Conservation (phyloP, 2,888 invertebrate species). For the Eremobia ochroleuca region DNA sequence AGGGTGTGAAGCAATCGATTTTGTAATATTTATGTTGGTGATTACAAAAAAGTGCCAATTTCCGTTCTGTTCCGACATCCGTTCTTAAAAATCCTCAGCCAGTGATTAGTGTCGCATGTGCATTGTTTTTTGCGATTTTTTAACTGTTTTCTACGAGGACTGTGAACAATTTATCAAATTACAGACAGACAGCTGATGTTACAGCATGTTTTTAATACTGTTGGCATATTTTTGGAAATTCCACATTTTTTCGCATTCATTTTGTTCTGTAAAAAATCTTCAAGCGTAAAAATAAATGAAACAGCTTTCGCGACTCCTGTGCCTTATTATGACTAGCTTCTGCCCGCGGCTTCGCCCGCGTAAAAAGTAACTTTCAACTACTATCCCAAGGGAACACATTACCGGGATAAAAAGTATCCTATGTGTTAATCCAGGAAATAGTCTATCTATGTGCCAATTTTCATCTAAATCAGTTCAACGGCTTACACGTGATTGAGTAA, state of each 20-base stretch:
- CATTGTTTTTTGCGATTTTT: slow-evolving; percentile 84
- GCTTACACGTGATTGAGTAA: no score
- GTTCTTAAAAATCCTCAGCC: slow-evolving; percentile 88
- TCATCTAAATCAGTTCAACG: no score
- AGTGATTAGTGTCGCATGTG: slow-evolving; percentile 88
- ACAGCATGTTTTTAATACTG: slow-evolving; percentile 69
- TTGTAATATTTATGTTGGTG: slow-evolving; percentile 56
- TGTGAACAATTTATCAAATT: slow-evolving; percentile 84
- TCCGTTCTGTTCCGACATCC: slow-evolving; percentile 88
- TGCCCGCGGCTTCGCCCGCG: no score
- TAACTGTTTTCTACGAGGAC: slow-evolving; percentile 78
- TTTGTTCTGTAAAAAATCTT: slow-evolving; percentile 42
- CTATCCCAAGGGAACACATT: no score
- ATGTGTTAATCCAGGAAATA: no score
- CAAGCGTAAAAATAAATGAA: slow-evolving; percentile 45
- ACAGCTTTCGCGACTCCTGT: slow-evolving; percentile 29
- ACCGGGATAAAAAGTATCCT: no score
- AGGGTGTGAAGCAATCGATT: slow-evolving; percentile 32
- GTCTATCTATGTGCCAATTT: no score
- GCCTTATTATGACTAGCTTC: background rate
- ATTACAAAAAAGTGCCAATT: slow-evolving; percentile 88
- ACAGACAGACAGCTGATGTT: slow-evolving; percentile 83
- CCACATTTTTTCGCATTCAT: slow-evolving; percentile 59
- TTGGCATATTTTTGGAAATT: slow-evolving; percentile 73
- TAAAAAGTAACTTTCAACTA: no score